Base-by-base conservation (phyloP, 1,140 invertebrate genomes). In the Lycorma delicatula region DNA sequence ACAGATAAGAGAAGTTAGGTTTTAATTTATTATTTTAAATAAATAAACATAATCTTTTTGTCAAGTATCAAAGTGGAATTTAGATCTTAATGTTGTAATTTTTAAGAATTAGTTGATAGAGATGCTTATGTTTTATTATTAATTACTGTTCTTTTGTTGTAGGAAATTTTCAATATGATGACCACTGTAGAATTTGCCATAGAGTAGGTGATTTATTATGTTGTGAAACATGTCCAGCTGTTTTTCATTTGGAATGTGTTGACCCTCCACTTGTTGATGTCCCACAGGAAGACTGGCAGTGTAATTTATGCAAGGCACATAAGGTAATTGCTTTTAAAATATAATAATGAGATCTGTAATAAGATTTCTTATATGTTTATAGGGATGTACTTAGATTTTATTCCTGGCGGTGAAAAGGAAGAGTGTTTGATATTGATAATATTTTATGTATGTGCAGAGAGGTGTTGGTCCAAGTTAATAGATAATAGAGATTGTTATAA, bases 241-340 rank as follows among this genome's bases (percentile, higher is more conserved):
- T 97, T 18, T 98, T 92, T 73, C 95, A 98, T 75, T 77, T 98
- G 66, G 87, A 91, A 66, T 98, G 95, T 78, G 87, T 97, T 23
- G 92, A 96, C 69, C 94, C 94, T 36, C 92, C 94, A 7, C 75
- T 97, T 67, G 82, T 86, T 25, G 85, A 96, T 76, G 90, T 97
- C 48, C 94, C 94, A 41, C 87, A 91, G 38, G 92, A 96, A 75
- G 94, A 97, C 67, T 98, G 94, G 94, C 87, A 94, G 63, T 98
- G 95, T 78, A 83, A 82, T 64, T 81, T 96, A 34, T 98, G 95
- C 74, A 85, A 87, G 71, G 85, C 86, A 47, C 91, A 98, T 69
- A 87, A 91, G 79, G 86, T 95, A 63, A 63, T 55, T 25, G 11
- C 11, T 7, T 31, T 31, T 31, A 31, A 31, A 31, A 31, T 31